A percentile compares a stretch with the other conserved stretches of the same genome.
These are phyloP conservation scores for Eleginops maclovinus DNA, from an alignment of 2,113 vertebrate species.

Conservation along the genomic window DNA sequence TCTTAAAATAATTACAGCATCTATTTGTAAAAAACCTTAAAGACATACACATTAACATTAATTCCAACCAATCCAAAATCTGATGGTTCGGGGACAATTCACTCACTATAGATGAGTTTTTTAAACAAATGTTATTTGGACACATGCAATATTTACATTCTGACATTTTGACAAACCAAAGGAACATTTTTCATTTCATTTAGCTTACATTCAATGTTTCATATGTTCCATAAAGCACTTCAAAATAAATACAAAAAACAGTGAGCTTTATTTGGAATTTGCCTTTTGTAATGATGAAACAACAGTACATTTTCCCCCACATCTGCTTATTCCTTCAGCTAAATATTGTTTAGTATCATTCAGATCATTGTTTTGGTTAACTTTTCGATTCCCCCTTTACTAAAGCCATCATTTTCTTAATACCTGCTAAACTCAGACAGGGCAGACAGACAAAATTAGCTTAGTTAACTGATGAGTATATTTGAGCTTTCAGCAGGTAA, in stretches of 20 bases:
- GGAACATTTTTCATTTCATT: background rate
- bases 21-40: background rate
- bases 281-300: background rate
- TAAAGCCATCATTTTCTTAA: background rate
- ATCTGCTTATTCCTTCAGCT: background rate
- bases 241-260: background rate
- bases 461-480: constrained; percentile 1
- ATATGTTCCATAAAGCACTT: background rate
- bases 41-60: background rate
- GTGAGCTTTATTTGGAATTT: background rate
- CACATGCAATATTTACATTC: background rate
- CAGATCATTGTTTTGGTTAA: background rate
- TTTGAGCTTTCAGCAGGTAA: background rate
- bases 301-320: background rate
- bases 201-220: background rate
- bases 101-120: background rate
- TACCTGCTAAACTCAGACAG: no score
- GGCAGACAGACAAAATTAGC: background rate
- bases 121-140: background rate
- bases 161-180: background rate
- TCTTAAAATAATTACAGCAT: background rate
- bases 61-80: background rate
- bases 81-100: background rate
- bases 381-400: background rate
- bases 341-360: background rate